Evolutionary conservation across 1,140 invertebrate genomes (phyloP).

Genomic region (Meloidogyne hapla): DNA sequence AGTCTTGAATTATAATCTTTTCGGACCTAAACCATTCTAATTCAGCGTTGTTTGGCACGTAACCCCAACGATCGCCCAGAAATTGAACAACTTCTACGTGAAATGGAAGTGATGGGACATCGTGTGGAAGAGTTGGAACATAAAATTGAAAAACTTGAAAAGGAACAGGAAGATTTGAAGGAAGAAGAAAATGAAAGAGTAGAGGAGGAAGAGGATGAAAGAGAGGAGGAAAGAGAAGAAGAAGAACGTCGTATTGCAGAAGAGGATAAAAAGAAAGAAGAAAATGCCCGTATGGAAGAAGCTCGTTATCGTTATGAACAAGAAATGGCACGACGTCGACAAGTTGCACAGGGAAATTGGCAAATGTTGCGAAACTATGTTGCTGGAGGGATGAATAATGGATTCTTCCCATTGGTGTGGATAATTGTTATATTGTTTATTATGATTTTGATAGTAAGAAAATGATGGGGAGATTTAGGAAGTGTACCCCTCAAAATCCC

Average conservation of each 20-base stretch:
- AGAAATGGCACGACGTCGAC: neutral
- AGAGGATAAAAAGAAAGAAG: neutral
- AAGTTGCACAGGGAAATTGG: neutral
- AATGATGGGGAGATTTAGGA: no score
- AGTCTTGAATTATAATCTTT: neutral
- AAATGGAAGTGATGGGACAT: neutral
- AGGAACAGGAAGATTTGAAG: neutral
- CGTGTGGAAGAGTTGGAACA: neutral
- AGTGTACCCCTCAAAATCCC: no score
- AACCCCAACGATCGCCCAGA: slow-evolving; percentile 5
- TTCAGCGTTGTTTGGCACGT: slow-evolving; percentile 2
- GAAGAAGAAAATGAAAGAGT: neutral
- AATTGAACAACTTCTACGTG: neutral
- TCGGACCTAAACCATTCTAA: no score
- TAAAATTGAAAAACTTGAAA: neutral
- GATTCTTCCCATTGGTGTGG: neutral
- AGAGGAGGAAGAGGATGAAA: neutral
- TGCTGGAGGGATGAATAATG: neutral
- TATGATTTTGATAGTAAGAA: no score
- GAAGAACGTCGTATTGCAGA: neutral
- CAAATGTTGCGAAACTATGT: neutral
- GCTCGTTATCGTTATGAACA: neutral
- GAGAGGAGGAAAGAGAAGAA: neutral
- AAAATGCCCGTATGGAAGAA: neutral
- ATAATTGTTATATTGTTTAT: no score